A percentile compares a stretch with the other conserved stretches of the same genome.
phyloP scores from a whole-genome alignment of 2,113 vertebrate species.

The Serinus canaria region DNA sequence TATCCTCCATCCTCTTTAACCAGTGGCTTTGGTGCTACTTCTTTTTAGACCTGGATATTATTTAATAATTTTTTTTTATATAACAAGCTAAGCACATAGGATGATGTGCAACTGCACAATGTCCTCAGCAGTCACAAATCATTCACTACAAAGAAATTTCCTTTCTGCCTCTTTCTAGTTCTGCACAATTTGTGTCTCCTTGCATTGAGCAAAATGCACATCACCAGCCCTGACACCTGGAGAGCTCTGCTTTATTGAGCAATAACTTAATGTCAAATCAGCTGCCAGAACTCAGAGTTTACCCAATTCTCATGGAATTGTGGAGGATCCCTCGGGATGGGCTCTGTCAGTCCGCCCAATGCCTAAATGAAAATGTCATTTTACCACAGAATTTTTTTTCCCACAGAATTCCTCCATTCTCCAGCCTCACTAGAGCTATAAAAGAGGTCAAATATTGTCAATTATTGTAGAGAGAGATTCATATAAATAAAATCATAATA shows the following conservation, averaged over 20 bases:
- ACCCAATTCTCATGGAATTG: not conserved
- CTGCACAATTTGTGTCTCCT: not conserved
- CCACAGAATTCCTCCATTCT: not conserved
- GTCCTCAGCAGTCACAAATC: not conserved
- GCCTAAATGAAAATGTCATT: not conserved
- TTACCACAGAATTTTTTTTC: not conserved
- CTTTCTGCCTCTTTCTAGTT: not conserved
- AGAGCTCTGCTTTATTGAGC: not conserved
- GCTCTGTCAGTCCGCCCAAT: not conserved
- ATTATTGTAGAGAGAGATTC: not conserved
- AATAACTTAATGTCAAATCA: not conserved
- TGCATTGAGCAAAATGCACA: not conserved
- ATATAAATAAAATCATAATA: not conserved
- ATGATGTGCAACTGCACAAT: not conserved
- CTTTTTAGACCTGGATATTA: not conserved
- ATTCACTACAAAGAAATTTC: not conserved
- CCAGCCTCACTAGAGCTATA: not conserved
- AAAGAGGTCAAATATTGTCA: not conserved
- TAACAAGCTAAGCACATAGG: not conserved
- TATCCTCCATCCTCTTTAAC: not conserved
- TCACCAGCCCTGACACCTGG: not conserved
- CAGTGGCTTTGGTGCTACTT: not conserved
- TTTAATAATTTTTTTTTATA: not conserved
- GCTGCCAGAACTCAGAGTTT: not conserved
- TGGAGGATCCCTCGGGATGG: not conserved